These are phyloP conservation scores for Triops cancriformis DNA, from an alignment of 1,140 invertebrate species.

Conservation along the genomic window DNA sequence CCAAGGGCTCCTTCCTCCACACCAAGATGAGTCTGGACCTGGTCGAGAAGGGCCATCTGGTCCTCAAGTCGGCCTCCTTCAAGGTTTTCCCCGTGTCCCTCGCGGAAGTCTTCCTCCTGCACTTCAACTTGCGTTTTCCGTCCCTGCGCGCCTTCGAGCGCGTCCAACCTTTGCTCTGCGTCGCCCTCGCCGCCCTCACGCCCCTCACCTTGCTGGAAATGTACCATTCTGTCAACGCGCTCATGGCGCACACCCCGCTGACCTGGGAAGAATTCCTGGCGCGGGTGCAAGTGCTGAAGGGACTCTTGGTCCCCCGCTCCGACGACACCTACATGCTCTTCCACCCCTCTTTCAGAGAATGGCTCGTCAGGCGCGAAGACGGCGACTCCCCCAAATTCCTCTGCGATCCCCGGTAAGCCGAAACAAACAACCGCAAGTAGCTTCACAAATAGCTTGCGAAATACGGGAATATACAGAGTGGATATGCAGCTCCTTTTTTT, in stretches of 20 bases:
- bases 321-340: conserved; percentile 95
- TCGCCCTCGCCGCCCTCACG: conserved; percentile 80
- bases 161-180: conserved; percentile 67
- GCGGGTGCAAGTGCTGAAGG: conserved; percentile 68
- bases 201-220: conserved; percentile 84
- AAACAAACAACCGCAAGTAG: neutral
- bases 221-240: conserved; percentile 84
- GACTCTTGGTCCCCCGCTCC: conserved; percentile 75
- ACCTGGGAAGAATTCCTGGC: conserved; percentile 85
- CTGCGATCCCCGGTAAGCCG: conserved; percentile 48
- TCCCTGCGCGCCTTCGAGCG: conserved; percentile 83
- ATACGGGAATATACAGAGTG: too few relatives aligned
- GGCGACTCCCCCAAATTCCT: conserved; percentile 82
- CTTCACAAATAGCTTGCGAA: too few relatives aligned
- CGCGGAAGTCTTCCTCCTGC: conserved; percentile 82
- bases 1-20: conserved; percentile 83
- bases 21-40: conserved; percentile 87
- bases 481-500: too few relatives aligned
- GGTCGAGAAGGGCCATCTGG: conserved; percentile 82
- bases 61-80: conserved; percentile 84
- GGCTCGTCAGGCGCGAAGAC: conserved; percentile 84
- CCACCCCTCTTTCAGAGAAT: conserved; percentile 92
- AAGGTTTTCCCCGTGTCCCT: conserved; percentile 86
- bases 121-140: conserved; percentile 88
- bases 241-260: conserved; percentile 58